Conservation (phyloP, 2,113 vertebrate species). For the Lepus europaeus region DNA sequence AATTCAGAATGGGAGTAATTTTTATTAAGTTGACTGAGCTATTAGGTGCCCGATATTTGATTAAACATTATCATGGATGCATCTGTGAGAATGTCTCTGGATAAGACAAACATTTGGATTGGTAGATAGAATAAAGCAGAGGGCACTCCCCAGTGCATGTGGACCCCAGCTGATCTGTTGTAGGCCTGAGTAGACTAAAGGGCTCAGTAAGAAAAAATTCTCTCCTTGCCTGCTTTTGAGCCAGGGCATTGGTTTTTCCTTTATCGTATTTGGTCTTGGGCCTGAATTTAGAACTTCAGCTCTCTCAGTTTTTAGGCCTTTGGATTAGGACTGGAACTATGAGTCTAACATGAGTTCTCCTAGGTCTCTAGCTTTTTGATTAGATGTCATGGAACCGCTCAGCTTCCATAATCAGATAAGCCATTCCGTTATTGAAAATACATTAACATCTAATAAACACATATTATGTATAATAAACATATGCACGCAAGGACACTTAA, state of each 20-base stretch:
- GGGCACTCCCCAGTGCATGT: background rate
- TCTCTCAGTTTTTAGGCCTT: background rate
- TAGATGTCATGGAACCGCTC: background rate
- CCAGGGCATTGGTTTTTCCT: background rate
- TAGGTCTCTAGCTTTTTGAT: background rate
- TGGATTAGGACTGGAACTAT: background rate
- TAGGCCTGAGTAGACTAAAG: background rate
- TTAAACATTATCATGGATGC: background rate
- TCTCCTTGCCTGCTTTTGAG: background rate
- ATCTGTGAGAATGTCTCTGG: background rate
- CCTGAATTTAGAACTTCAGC: background rate
- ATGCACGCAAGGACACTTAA: no score
- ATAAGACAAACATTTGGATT: background rate
- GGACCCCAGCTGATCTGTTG: background rate
- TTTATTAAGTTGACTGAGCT: background rate
- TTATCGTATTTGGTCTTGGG: background rate
- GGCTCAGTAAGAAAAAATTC: background rate
- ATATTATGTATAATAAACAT: no score
- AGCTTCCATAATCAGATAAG: background rate
- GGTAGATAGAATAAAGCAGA: background rate
- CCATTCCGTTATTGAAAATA: background rate
- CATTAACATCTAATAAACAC: background rate
- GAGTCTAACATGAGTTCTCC: no score
- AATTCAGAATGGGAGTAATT: background rate
- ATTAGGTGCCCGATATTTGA: background rate